Evolutionary conservation across 2,888 invertebrate genomes (phyloP).

Genomic region (Gandaritis pyraliata): DNA sequence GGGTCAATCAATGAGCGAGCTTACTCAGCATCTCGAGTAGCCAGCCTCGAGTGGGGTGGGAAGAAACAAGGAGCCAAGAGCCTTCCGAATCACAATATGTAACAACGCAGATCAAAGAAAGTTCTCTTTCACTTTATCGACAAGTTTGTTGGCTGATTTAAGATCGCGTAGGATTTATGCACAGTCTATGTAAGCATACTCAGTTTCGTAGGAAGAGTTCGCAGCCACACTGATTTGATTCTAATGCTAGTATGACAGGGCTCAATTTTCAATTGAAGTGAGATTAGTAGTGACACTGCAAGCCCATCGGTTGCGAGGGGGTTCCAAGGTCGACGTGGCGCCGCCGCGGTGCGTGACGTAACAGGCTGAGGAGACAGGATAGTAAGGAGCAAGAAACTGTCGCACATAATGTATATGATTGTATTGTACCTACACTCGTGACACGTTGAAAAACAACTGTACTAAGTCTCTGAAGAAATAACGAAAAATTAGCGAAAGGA

Average conservation of each 20-base stretch:
- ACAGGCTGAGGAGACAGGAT: constrained; percentile 3
- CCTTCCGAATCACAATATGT: constrained; percentile 2
- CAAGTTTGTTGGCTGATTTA: no score
- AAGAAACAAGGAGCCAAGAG: constrained; percentile 3
- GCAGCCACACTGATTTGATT: not conserved
- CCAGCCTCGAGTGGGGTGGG: constrained; percentile 6
- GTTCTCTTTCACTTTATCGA: not conserved
- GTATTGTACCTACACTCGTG: no score
- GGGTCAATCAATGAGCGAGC: constrained; percentile 32
- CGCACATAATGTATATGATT: not conserved
- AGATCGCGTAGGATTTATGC: no score
- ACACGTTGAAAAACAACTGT: no score
- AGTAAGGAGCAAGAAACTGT: constrained; percentile 9
- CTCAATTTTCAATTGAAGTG: constrained; percentile 1
- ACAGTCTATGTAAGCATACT: not conserved
- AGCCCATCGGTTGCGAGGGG: constrained; percentile 4
- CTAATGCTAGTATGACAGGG: not conserved
- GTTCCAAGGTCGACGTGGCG: constrained; percentile 10
- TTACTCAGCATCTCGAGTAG: constrained; percentile 23
- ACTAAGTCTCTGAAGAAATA: no score
- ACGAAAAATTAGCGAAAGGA: no score
- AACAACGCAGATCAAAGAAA: not conserved
- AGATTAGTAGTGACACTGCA: not conserved
- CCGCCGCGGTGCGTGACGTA: constrained; percentile 7
- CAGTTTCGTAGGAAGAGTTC: not conserved